Evolutionary conservation across 1,140 invertebrate species (phyloP), one percentile per base, ranked within the genome.

Genomic region (Pissodes strobi): DNA sequence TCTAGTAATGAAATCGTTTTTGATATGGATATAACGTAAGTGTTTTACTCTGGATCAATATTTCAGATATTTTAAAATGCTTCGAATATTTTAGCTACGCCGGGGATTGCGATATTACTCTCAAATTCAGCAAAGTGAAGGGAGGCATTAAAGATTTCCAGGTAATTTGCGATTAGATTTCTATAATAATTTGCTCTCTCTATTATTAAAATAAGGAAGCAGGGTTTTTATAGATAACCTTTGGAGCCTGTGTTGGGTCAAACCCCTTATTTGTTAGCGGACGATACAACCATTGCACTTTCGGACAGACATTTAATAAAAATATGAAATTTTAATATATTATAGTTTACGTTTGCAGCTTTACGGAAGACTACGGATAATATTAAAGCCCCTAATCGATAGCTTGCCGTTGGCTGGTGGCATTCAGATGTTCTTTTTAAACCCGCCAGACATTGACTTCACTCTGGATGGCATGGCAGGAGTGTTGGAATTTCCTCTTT

Each of bases 391-490:
- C 0, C 78, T 98, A 38, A 90, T 97, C 60, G 84, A 85, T 67
- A 83, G 87, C 46, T 90, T 95, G 74, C 94, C 94, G 18, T 78
- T 98, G 62, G 86, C 95, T 60, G 95, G 94, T 17, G 93, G 94
- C 12, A 79, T 97, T 12, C 92, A 93, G 76, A 83, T 93, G 45
- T 97, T 94, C 80, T 98, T 98, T 80, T 82, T 98, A 9, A 94
- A 95, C 77, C 92, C 90, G 74, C 95, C 95, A 0, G 88, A 90
- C 57, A 89, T 98, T 67, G 93, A 97, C 79, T 98, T 96, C 76
- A 95, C 96, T 81, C 80, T 98, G 55, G 92, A 95, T 55, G 93
- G 94, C 39, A 83, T 92, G 1, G 93, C 90, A 9, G 52, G 62
- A n/a, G 38, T 72, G 53, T 52, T 70, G 41, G 94, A 97, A 77